Conservation (phyloP, 53 echinoderm and acorn worm genomes). For the Holothuria scabra region DNA sequence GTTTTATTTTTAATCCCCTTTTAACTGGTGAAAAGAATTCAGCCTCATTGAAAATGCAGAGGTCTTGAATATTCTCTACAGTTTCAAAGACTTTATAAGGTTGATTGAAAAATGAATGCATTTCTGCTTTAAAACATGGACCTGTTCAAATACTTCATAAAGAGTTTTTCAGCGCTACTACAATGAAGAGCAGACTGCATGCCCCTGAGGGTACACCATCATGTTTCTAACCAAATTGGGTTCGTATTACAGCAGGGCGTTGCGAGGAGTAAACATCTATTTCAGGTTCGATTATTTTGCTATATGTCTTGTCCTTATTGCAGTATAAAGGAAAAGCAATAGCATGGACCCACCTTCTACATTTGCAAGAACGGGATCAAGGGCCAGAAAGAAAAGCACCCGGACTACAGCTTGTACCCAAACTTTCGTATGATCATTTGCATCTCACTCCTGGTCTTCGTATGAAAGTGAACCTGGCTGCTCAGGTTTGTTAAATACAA, state of each 20-base stretch:
- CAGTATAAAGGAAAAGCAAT: background rate
- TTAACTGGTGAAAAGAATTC: no score
- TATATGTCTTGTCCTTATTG: background rate
- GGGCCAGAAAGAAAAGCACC: constrained; percentile 5
- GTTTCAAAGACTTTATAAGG: no score
- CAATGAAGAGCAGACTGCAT: background rate
- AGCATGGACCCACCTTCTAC: background rate
- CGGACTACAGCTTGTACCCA: background rate
- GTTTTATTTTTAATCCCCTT: no score
- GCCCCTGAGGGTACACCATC: background rate
- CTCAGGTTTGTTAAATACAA: background rate
- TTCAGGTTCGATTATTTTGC: background rate
- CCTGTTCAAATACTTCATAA: no score
- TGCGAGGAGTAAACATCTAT: background rate
- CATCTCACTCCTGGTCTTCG: background rate
- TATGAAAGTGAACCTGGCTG: constrained; percentile 8
- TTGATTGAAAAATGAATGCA: no score
- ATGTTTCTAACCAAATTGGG: background rate
- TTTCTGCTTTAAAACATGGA: no score
- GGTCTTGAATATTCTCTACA: no score
- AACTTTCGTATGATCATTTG: background rate
- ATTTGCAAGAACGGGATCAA: constrained; percentile 2
- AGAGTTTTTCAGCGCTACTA: no score
- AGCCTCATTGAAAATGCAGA: no score
- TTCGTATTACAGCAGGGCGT: background rate